These are phyloP conservation scores for Halcyon leucocephala DNA, from an alignment of 2,797 vertebrate genomes.

Conservation along the genomic window DNA sequence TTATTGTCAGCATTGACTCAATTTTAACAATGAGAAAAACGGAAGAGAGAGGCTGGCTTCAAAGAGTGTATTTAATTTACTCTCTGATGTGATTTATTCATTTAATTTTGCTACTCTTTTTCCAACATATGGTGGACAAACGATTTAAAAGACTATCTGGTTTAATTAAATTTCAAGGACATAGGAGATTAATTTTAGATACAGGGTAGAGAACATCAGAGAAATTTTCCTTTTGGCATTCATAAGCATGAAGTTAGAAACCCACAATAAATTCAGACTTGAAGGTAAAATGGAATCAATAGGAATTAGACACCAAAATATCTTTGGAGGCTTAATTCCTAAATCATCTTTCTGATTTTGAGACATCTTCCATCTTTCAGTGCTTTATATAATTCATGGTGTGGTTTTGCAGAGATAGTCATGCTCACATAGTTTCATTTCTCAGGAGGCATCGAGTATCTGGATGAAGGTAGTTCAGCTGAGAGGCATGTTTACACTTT, in stretches of 20 bases:
- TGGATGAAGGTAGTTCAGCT: background rate
- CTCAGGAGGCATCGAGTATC: background rate
- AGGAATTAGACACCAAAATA: background rate
- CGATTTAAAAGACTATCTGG: constrained; percentile 41
- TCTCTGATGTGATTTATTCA: constrained; percentile 45
- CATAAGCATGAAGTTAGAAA: background rate
- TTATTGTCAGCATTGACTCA: constrained; percentile 16
- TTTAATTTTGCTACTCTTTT: constrained; percentile 64
- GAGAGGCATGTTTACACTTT: background rate
- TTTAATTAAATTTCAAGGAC: constrained; percentile 68
- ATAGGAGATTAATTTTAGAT: constrained; percentile 17
- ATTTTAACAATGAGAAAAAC: constrained; percentile 32
- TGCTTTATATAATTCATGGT: background rate
- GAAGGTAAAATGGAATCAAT: background rate
- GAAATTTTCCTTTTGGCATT: constrained; percentile 32
- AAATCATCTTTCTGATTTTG: background rate
- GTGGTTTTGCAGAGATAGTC: background rate
- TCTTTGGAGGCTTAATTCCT: background rate
- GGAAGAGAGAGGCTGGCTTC: background rate
- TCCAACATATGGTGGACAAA: constrained; percentile 40
- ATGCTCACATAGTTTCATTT: background rate
- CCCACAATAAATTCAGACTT: background rate
- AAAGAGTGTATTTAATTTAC: constrained; percentile 37
- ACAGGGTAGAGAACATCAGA: constrained; percentile 41
- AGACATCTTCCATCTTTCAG: background rate